Base-by-base conservation (phyloP, 2,888 invertebrate genomes). In the Drosophila pseudotakahashii region DNA sequence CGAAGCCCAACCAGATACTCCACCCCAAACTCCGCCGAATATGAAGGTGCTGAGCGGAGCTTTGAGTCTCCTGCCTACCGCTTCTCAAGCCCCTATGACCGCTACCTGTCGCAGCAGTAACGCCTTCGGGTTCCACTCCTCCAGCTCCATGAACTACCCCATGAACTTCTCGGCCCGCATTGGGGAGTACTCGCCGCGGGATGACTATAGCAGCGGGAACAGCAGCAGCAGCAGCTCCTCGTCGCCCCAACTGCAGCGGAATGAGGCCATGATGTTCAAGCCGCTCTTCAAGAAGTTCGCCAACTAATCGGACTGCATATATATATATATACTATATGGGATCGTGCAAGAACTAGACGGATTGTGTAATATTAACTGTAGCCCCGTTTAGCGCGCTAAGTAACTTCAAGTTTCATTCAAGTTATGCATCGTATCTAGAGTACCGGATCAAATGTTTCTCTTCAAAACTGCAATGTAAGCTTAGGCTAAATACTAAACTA, bases 11-110 rank as follows among this genome's bases (percentile, higher is more conserved):
- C 94, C 92, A 85, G 98, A 98, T 93, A 98, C 98, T 76, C 98
- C 97, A 82, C 97, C 97, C 37, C 97, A 98, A 93, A 98, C 98
- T 79, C 98, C 98, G 79, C 98, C 98, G 91, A 97, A 96, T 93
- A 96, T 97, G 96, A 97, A 97, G 93, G 94, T 97, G 90, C 96
- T 96, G 89, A 96, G 95, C 92, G 95, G 95, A 83, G 94, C 95
- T 91, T 95, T 95, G 88, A 94, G 95, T 84, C 94, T 95, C 82
- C 94, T 95, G 85, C 94, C 95, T 91, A 91, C 92, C 94, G 94
- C 93, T 94, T 94, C 91, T 87, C 93, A 93, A 91, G 93, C 93
- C 92, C 91, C 92, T 92, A 92, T 91, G 92, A 92, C 90, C 88
- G 93, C 93, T 90, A 94, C 93, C 93, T 92, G 91, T 88, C 92